Evolutionary conservation across 1,140 invertebrate species (phyloP), one percentile per base, ranked within the genome.

Genomic region (Leptonema lineaticorne): DNA sequence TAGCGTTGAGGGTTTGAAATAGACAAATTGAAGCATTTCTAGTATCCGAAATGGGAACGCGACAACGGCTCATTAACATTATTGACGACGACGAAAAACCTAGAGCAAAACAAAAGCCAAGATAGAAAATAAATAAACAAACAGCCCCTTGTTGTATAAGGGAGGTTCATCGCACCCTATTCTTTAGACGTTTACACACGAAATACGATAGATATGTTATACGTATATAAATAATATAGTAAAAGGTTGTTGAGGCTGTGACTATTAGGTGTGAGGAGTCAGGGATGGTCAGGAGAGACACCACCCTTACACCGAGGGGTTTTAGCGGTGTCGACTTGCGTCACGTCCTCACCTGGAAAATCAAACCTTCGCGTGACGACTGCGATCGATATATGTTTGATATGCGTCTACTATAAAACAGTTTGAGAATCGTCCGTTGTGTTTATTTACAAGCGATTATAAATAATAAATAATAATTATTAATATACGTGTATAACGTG

Each of bases 291-390:
- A 9, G 50, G 24, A 26, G 50, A 24, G 20, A 14, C 37, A 41
- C 9, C 2, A 41, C 37, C 9, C 37, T 41, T 16, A 4, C 11
- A 41, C 2, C 16, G 37, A 41, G 11, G 37, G 37, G 37, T 41
- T 41, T 2, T 9, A 16, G 37, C 16, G 50, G 50, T 11, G 24
- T 20, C 3, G 22, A 41, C 24, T 26, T 53, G 50, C 50, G 50
- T 53, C 50, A 53, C 9, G 24, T 53, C 22, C 22, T 26, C 50
- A 53, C 50, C 50, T 53, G 50, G 20, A 53, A n/a, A n/a, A 26
- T 53, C 50, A 53, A 53, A n/a, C 50, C 50, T 24, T 53, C 22
- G 50, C 22, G 50, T 53, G 20, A 53, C 50, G 30, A 5, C 11
- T 20, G 22, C 4, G 50, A 26, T 53, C 50, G 50, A 53, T 53